Conservation (phyloP, 2,797 vertebrate genomes). For the Danionella dracula region DNA sequence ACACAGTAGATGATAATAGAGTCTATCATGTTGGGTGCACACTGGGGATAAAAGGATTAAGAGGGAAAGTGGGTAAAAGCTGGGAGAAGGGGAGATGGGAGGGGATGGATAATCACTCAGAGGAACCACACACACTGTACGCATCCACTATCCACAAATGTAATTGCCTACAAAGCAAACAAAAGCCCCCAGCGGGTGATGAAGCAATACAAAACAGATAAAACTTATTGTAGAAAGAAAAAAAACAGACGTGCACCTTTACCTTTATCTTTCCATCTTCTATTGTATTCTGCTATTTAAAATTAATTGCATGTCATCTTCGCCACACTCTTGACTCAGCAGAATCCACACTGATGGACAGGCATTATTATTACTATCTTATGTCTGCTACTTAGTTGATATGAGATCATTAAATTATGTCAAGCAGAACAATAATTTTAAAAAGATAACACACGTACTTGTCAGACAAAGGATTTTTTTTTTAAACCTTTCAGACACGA, state of each 20-base stretch:
- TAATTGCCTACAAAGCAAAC: conserved; percentile 66
- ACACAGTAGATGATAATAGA: conserved; percentile 30
- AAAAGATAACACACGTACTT: background rate
- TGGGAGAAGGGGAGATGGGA: conserved; percentile 14
- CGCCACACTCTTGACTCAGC: conserved; percentile 59
- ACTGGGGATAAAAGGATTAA: conserved; percentile 31
- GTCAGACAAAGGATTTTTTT: background rate
- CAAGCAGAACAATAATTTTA: background rate
- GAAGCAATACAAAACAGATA: conserved; percentile 60
- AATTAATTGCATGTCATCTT: conserved; percentile 73
- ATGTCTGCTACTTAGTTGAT: conserved; percentile 1
- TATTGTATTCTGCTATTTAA: conserved; percentile 52
- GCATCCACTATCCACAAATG: conserved; percentile 50
- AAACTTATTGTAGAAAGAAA: conserved; percentile 56
- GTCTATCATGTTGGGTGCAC: conserved; percentile 13
- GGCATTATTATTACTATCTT: conserved; percentile 63
- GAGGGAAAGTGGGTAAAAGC: conserved; percentile 5
- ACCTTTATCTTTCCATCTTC: conserved; percentile 56
- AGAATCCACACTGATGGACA: conserved; percentile 61
- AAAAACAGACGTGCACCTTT: conserved; percentile 33
- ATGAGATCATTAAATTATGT: conserved; percentile 17
- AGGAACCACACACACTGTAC: conserved; percentile 35
- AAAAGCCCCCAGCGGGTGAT: conserved; percentile 57
- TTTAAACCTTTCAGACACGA: background rate
- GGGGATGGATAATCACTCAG: conserved; percentile 32